A percentile compares a stretch with the other conserved stretches of the same genome.
Evolutionary conservation across 2,797 vertebrate genomes (phyloP).

Genomic region (Brachymystax lenok): DNA sequence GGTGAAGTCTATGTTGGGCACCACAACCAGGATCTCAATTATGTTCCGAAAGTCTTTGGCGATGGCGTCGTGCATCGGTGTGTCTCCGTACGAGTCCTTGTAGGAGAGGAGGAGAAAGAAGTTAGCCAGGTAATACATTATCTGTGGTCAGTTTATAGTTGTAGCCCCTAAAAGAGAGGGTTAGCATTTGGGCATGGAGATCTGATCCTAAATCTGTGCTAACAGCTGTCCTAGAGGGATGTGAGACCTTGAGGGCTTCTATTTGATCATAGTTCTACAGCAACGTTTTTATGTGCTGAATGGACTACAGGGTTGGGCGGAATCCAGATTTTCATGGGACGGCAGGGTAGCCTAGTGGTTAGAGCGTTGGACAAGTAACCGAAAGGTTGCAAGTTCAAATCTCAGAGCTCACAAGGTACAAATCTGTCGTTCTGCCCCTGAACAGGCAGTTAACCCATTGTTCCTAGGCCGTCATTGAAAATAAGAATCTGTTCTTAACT

Average conservation of each 20-base stretch:
- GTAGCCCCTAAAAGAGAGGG: neutral
- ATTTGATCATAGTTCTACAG: too few species aligned
- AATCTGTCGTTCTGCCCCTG: too few species aligned
- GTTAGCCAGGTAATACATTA: neutral
- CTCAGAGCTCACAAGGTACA: too few species aligned
- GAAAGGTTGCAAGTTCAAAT: too few species aligned
- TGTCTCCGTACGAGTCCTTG: slow-evolving; percentile 92
- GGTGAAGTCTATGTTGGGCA: slow-evolving; percentile 92
- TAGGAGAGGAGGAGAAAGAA: neutral
- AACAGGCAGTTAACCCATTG: too few species aligned
- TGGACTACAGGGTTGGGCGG: too few species aligned
- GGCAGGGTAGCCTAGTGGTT: too few species aligned
- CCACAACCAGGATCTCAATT: slow-evolving; percentile 89
- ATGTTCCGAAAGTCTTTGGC: slow-evolving; percentile 89
- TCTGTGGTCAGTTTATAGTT: neutral
- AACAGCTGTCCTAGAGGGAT: neutral
- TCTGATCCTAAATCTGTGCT: neutral
- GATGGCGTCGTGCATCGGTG: slow-evolving; percentile 92
- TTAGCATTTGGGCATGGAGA: neutral
- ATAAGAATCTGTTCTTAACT: too few species aligned
- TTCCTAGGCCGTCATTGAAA: too few species aligned
- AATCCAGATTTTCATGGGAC: too few species aligned
- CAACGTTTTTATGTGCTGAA: too few species aligned
- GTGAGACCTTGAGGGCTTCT: neutral
- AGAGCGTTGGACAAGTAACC: too few species aligned